These are phyloP conservation scores for Agrenia bidenticulata DNA, from an alignment of 2,888 invertebrate species.

Conservation along the genomic window DNA sequence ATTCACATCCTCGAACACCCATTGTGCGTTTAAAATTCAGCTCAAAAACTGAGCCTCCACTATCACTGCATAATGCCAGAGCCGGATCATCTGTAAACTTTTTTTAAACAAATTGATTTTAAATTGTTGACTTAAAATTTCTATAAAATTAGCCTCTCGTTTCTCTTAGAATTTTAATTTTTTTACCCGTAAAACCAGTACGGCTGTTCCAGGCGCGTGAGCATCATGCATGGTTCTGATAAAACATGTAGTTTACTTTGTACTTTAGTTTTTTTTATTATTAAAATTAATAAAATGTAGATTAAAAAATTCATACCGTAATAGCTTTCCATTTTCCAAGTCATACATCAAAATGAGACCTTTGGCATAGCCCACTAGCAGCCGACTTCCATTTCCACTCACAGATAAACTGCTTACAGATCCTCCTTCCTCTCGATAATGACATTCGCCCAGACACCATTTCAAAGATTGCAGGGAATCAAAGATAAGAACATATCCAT, in stretches of 20 bases:
- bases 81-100: slow-evolving; percentile 72
- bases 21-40: slow-evolving; percentile 83
- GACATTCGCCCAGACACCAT: slow-evolving; percentile 72
- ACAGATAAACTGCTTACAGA: slow-evolving; percentile 70
- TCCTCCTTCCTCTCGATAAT: slow-evolving; percentile 62
- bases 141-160: too few species aligned
- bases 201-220: slow-evolving; percentile 79
- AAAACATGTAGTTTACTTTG: too few species aligned
- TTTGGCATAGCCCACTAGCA: slow-evolving; percentile 76
- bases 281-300: neutral
- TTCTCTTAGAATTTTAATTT: neutral
- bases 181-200: slow-evolving; percentile 68
- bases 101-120: slow-evolving; percentile 42
- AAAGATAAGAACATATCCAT: slow-evolving; percentile 85
- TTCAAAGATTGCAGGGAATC: slow-evolving; percentile 82
- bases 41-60: slow-evolving; percentile 94
- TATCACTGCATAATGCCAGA: slow-evolving; percentile 80
- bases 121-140: too few species aligned
- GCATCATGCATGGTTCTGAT: slow-evolving; percentile 71
- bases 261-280: neutral
- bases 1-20: slow-evolving; percentile 83
- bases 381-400: slow-evolving; percentile 80
- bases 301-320: slow-evolving; percentile 56
- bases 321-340: slow-evolving; percentile 70
- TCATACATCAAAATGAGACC: slow-evolving; percentile 92